These are phyloP conservation scores for Homalodisca vitripennis DNA, from an alignment of 1,140 invertebrate genomes.

Conservation along the genomic window DNA sequence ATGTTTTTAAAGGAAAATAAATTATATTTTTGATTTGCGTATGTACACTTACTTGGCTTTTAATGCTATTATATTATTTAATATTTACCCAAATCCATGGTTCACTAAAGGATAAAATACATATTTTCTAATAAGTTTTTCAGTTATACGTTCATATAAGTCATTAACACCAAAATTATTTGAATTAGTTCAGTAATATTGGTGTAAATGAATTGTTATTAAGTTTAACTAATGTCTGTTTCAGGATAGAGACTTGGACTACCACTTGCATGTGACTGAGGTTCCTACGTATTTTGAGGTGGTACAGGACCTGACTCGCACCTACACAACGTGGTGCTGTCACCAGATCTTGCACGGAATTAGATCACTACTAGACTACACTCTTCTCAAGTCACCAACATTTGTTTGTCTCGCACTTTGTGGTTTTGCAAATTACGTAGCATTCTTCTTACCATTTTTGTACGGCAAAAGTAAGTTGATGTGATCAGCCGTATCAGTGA, in stretches of 20 bases:
- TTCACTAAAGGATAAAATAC: too few relatives aligned
- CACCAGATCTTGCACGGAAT: not conserved
- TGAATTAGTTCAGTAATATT: too few relatives aligned
- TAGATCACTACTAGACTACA: not conserved
- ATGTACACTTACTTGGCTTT: too few relatives aligned
- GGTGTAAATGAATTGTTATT: not conserved
- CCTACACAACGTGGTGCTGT: slow-evolving; percentile 8
- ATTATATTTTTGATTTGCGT: too few relatives aligned
- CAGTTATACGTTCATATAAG: too few relatives aligned
- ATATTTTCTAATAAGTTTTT: too few relatives aligned
- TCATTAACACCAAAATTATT: too few relatives aligned
- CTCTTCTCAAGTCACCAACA: slow-evolving; percentile 15
- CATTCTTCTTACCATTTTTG: slow-evolving; percentile 14
- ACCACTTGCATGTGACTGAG: slow-evolving; percentile 17
- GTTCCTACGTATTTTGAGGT: not conserved
- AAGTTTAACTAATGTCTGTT: slow-evolving; percentile 5
- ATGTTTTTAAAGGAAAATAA: too few relatives aligned
- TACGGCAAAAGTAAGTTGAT: slow-evolving; percentile 5
- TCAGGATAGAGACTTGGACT: slow-evolving; percentile 18
- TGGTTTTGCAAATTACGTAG: not conserved
- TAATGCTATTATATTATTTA: too few relatives aligned
- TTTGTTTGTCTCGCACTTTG: slow-evolving; percentile 11
- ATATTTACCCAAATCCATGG: too few relatives aligned
- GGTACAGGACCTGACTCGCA: not conserved
- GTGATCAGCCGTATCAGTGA: too few relatives aligned